Evolutionary conservation across 2,113 vertebrate genomes (phyloP).

Genomic region (Ancistrus triradiatus): DNA sequence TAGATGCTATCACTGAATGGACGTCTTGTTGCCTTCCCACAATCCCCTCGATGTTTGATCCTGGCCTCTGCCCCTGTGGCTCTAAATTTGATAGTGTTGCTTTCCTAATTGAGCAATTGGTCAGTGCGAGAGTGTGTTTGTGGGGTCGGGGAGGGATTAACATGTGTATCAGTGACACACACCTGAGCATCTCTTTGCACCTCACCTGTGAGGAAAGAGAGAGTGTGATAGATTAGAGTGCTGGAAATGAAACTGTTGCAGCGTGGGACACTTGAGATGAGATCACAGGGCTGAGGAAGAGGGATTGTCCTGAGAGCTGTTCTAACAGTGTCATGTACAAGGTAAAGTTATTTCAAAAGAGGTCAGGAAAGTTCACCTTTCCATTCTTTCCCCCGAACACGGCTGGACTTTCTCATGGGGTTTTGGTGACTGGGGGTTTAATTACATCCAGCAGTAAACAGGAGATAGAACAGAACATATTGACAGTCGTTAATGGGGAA

Average conservation of each 20-base stretch:
- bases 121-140: background rate
- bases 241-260: constrained; percentile 6
- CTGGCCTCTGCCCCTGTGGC: constrained; percentile 17
- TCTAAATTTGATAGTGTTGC: constrained; percentile 33
- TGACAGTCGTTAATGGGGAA: too few species aligned
- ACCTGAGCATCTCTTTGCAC: constrained; percentile 22
- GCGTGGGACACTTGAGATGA: background rate
- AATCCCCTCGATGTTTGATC: constrained; percentile 35
- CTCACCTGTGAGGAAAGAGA: constrained; percentile 6
- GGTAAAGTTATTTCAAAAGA: background rate
- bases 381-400: too few species aligned
- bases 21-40: constrained; percentile 21
- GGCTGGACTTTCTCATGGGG: too few species aligned
- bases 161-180: constrained; percentile 26
- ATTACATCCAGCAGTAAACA: too few species aligned
- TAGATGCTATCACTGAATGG: constrained; percentile 1
- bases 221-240: constrained; percentile 7
- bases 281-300: background rate
- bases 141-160: constrained; percentile 10
- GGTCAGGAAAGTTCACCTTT: too few species aligned
- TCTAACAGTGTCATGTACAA: background rate
- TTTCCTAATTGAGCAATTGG: constrained; percentile 38
- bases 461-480: too few species aligned
- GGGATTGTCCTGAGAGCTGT: background rate
- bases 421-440: too few species aligned